Evolutionary conservation across 2,113 vertebrate species (phyloP).

Genomic region (Ptilorrhoa leucosticta): DNA sequence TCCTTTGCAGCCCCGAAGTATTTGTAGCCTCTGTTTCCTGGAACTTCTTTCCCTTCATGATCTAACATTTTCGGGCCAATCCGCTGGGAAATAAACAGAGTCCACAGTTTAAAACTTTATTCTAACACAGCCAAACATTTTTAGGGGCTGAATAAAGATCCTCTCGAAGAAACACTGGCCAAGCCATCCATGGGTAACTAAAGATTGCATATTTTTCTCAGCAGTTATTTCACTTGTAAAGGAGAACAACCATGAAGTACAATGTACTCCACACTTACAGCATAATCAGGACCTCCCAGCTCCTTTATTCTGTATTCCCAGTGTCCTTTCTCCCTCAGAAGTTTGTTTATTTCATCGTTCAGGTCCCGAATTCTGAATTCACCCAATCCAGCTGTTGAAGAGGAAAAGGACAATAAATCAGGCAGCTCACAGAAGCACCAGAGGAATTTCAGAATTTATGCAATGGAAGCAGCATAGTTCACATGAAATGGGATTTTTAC

Average conservation of each 20-base stretch:
- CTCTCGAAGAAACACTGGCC: background rate
- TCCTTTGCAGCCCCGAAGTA: conserved; percentile 98
- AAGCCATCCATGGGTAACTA: background rate
- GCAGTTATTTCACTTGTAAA: background rate
- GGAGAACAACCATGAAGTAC: background rate
- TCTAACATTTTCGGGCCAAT: conserved; percentile 93
- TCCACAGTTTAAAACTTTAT: background rate
- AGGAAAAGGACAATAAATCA: background rate
- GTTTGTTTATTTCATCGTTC: conserved; percentile 98
- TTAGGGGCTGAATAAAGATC: background rate
- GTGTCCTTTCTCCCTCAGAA: conserved; percentile 95
- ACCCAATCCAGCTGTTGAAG: conserved; percentile 85
- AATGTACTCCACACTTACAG: conserved; percentile 67
- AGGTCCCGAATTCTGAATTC: conserved; percentile 96
- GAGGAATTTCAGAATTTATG: background rate
- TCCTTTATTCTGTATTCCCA: conserved; percentile 96
- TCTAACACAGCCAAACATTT: background rate
- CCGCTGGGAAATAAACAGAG: conserved; percentile 70
- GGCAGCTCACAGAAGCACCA: background rate
- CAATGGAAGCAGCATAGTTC: background rate
- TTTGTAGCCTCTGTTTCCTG: conserved; percentile 95
- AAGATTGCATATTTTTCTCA: background rate
- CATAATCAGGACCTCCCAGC: conserved; percentile 90
- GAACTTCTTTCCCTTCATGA: conserved; percentile 95
- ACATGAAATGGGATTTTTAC: background rate